phyloP scores from a whole-genome alignment of 2,113 vertebrate species.

The Caracal caracal region DNA sequence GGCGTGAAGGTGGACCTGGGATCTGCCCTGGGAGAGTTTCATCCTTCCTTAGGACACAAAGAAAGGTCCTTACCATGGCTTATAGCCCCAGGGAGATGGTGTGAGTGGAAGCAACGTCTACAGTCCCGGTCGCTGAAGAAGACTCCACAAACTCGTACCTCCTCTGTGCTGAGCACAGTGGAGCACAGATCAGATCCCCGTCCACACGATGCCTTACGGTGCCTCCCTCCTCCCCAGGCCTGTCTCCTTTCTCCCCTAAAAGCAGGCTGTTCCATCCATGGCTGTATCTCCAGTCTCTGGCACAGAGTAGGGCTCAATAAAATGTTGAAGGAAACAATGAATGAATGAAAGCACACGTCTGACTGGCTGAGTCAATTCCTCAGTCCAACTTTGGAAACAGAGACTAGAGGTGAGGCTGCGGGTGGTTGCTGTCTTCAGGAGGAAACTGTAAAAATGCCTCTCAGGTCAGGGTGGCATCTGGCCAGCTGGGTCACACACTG shows the following conservation, averaged over 20 bases:
- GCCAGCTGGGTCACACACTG: constrained; percentile 25
- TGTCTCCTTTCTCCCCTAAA: neutral
- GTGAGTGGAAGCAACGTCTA: neutral
- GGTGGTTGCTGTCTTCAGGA: neutral
- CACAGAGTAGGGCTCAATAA: neutral
- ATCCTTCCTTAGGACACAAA: neutral
- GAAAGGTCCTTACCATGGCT: neutral
- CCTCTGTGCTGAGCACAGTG: neutral
- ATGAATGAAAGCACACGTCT: neutral
- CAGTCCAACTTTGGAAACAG: neutral
- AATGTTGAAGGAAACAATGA: neutral
- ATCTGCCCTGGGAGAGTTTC: neutral
- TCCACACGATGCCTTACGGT: neutral
- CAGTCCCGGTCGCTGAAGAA: neutral
- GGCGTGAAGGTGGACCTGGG: neutral
- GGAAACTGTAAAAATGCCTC: constrained; percentile 52
- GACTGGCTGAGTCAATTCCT: neutral
- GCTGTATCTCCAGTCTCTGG: neutral
- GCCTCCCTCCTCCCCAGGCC: neutral
- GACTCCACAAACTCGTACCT: neutral
- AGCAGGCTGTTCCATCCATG: neutral
- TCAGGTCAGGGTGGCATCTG: neutral
- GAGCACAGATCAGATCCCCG: accelerated
- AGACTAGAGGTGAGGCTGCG: neutral
- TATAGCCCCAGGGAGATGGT: neutral